phyloP scores from a whole-genome alignment of 2,113 vertebrate genomes.

The Emberiza fucata region DNA sequence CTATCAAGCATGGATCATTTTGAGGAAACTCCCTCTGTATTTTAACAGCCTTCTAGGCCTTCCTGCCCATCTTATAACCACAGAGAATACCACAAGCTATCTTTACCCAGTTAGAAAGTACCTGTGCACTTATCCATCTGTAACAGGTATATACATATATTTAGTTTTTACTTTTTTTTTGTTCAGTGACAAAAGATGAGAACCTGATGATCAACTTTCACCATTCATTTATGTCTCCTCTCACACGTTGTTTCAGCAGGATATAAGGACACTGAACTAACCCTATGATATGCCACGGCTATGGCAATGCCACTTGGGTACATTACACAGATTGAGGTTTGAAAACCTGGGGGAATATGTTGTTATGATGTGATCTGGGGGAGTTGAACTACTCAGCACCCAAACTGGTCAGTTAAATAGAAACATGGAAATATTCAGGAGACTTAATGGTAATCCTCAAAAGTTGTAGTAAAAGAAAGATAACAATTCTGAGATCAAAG shows the following conservation, averaged over 20 bases:
- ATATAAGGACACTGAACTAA: not conserved
- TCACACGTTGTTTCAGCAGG: not conserved
- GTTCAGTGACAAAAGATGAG: not conserved
- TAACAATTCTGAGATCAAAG: not conserved
- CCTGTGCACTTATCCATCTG: not conserved
- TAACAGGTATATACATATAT: not conserved
- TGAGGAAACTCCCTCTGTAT: constrained; percentile 6
- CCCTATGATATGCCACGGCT: not conserved
- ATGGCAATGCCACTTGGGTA: not conserved
- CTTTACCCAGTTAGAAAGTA: not conserved
- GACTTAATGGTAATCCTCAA: not conserved
- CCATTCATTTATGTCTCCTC: not conserved
- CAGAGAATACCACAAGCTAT: not conserved
- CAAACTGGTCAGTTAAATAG: not conserved
- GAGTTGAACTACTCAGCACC: not conserved
- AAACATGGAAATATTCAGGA: not conserved
- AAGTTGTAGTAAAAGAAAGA: not conserved
- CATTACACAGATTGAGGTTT: not conserved
- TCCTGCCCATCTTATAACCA: not conserved
- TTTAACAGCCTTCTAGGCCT: not conserved
- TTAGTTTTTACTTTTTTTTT: not conserved
- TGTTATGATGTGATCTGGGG: not conserved
- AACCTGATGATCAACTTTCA: not conserved
- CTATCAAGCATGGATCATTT: not conserved
- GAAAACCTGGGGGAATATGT: not conserved